Evolutionary conservation across 92 coral and sea anemone genomes (phyloP), one percentile per base, ranked within the genome.

Genomic region (Pocillopora meandrina): DNA sequence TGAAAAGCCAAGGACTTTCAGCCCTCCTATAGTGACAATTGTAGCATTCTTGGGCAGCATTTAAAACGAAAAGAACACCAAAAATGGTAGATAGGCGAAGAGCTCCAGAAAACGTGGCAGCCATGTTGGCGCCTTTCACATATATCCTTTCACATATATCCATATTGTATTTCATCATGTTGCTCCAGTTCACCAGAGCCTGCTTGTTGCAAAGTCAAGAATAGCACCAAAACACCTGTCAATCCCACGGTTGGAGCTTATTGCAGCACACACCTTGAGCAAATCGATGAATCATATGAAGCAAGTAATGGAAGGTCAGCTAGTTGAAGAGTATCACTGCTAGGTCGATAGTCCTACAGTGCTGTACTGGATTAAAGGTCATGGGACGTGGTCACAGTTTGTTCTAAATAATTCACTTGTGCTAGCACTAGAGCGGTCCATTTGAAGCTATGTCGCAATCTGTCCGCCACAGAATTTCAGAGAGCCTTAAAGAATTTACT

Each of bases 331-430:
- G 23, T 80, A 23, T 69, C 87, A 85, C 78, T 88, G 85, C 65
- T 90, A 90, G 93, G 90, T 86, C 18, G 90, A 90, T 63, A 90
- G 90, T 35, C 81, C 85, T 8, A 86, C 88, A 33, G 89, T 89
- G 9, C 84, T 89, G 15, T 69, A 79, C 68, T 89, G 90, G 86
- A 84, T 89, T 49, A 78, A 79, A 17, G 49, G 49, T 42, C 49
- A 42, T 3, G 49, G 49, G 49, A 42, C 49, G 5, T 42, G 49
- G 49, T 42, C 90, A 5, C 76, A 58, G 49, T 90, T 90, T 62
- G 90, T 90, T 9, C 85, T 81, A 23, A 90, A n/a, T n/a, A n/a
- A n/a, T 86, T 86, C 15, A 90, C 93, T 3, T 90, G 85, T 56
- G 85, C 93, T 35, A 71, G 90, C 65, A 26, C 26, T 26, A 26